phyloP scores from a whole-genome alignment of 2,797 vertebrate genomes.

The Hylomyscus alleni region DNA sequence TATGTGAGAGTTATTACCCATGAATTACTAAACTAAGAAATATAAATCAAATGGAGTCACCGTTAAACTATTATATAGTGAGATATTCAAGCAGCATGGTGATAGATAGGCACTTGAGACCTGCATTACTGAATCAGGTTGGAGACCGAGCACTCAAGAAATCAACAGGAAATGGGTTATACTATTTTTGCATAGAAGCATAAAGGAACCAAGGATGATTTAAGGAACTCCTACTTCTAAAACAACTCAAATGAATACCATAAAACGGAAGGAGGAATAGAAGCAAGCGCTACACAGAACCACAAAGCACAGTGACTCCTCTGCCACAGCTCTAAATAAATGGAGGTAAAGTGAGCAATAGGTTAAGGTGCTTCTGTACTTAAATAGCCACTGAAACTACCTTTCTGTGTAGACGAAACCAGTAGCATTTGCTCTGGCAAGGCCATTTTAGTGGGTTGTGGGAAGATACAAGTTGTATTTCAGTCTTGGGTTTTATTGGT shows the following conservation, averaged over 20 bases:
- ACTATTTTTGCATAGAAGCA: slow-evolving; percentile 79
- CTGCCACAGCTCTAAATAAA: slow-evolving; percentile 60
- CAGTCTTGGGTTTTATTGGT: slow-evolving; percentile 41
- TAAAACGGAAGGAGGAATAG: slow-evolving; percentile 60
- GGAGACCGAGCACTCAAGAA: slow-evolving; percentile 70
- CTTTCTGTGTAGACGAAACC: slow-evolving; percentile 32
- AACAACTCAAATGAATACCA: slow-evolving; percentile 73
- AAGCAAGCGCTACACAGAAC: slow-evolving; percentile 43
- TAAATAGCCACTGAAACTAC: slow-evolving; percentile 31
- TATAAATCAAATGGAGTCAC: slow-evolving; percentile 59
- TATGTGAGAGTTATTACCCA: slow-evolving; percentile 60
- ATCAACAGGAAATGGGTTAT: slow-evolving; percentile 78
- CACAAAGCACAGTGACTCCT: slow-evolving; percentile 62
- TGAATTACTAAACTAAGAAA: slow-evolving; percentile 72
- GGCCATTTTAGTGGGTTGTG: neutral
- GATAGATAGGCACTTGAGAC: slow-evolving; percentile 72
- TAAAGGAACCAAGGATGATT: slow-evolving; percentile 72
- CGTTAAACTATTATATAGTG: slow-evolving; percentile 17
- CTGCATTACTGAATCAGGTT: slow-evolving; percentile 68
- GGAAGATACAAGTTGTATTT: slow-evolving; percentile 17
- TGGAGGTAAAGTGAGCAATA: slow-evolving; percentile 22
- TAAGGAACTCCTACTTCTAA: slow-evolving; percentile 74
- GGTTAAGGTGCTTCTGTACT: neutral
- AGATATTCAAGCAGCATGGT: slow-evolving; percentile 62
- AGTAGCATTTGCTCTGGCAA: slow-evolving; percentile 3